Percentiles rank a stretch among this genome's conserved stretches.
phyloP scores from a whole-genome alignment of 2,888 invertebrate species.

The Drosophila recens region DNA sequence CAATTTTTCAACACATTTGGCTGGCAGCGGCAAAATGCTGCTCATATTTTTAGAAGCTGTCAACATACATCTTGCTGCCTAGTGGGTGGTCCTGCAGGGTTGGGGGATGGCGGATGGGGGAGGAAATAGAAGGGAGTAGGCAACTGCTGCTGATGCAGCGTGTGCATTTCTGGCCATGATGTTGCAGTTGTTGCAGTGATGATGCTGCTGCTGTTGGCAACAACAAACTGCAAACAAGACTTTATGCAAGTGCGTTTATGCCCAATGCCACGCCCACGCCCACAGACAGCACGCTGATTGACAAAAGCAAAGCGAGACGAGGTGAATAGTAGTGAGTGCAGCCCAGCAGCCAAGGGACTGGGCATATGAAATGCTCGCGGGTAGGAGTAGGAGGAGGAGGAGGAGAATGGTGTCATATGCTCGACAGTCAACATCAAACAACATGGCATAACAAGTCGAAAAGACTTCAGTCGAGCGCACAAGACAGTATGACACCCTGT shows the following conservation, averaged over 20 bases:
- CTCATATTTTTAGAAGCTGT: constrained; percentile 77
- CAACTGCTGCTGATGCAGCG: constrained; percentile 50
- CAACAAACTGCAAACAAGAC: constrained; percentile 60
- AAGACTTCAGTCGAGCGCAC: neutral
- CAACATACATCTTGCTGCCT: constrained; percentile 71
- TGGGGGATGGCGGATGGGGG: neutral
- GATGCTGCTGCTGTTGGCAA: constrained; percentile 20
- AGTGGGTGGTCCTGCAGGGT: neutral
- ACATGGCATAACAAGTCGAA: constrained; percentile 56
- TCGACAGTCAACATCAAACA: constrained; percentile 66
- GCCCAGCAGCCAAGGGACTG: constrained; percentile 21
- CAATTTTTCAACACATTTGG: constrained; percentile 80
- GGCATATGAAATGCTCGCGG: neutral
- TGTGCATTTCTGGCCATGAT: constrained; percentile 72
- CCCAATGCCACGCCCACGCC: constrained; percentile 54
- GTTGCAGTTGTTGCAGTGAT: constrained; percentile 49
- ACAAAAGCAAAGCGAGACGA: constrained; percentile 55
- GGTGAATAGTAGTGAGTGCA: neutral
- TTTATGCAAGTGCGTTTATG: constrained; percentile 57
- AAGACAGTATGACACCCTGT: neutral
- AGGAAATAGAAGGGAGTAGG: neutral
- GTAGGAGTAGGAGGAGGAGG: neutral
- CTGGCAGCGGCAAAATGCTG: constrained; percentile 78
- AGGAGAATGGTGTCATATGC: constrained; percentile 9
- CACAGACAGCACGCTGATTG: constrained; percentile 56